Evolutionary conservation across 1,140 invertebrate genomes (phyloP), one percentile per base, ranked within the genome.

Genomic region (Holotrichia oblita): DNA sequence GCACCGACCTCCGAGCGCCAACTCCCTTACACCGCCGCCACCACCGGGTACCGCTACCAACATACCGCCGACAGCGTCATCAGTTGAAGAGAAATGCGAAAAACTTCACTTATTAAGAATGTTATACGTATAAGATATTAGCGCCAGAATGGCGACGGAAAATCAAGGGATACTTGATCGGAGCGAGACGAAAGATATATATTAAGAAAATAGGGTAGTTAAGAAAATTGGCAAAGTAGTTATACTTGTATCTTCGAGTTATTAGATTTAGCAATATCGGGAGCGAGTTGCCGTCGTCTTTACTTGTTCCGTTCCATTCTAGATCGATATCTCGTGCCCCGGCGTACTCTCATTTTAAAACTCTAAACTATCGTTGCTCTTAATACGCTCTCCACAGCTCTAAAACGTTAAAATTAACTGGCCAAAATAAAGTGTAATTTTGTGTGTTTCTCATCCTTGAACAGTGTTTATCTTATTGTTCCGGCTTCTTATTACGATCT

Each of bases 51-150:
- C 24, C 72, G 10, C 27, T 73, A n/a, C 40, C 73, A 40, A 9
- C 64, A 17, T 69, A 69, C 17, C 61, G 48, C 48, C 48, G 48
- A 55, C 64, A 40, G 64, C 73, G 22, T 27, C 73, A 44, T 42
- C 34, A 74, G 79, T 80, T 76, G 64, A 83, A 83, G 81, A 84
- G 83, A 83, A 83, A 83, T 83, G 83, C 79, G 83, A 80, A 84
- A 84, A 84, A 84, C 79, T 84, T 84, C 80, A 83, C 83, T 83
- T 84, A 84, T 84, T 84, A 84, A 82, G 83, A 83, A 84, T 81
- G 83, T 81, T 83, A 81, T 80, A 81, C 81, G 81, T 83, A 82
- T 72, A 79, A 80, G 81, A 82, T 84, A 82, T 84, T 83, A 83
- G 82, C 81, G 78, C 76, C 78, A 78, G 61, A 79, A 75, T 24